Base-by-base conservation (phyloP, 2,888 invertebrate species). In the Colletes collaris region DNA sequence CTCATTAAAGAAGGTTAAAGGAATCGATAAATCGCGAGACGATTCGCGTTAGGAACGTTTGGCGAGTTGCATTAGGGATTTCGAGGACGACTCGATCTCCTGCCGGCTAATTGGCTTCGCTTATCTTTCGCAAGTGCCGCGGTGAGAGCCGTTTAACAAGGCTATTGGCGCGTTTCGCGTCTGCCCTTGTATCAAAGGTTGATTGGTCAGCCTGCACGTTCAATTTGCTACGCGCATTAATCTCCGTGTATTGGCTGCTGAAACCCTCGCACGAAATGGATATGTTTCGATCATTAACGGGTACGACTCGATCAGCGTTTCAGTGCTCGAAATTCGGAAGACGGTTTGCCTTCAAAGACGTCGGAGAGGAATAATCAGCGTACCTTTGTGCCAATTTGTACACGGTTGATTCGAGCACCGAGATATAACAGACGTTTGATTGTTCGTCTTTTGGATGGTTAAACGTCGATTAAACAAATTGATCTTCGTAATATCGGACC, bases 51-150 rank as follows among this genome's bases (percentile, higher is more conserved):
- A 27, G 27, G 27, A 49, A 49, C 49, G 49, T 49, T 49, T 10
- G 49, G 11, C 13, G 49, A 49, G 13, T 49, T 13, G 11, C 27
- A 27, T 13, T 6, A 19, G 16, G 13, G 44, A 44, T 5, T 16
- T 35, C 49, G n/a, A 16, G n/a, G 11, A 56, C 7, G 40, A 37
- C 10, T 8, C 50, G 40, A 59, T 68, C 27, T 27, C 10, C 55
- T 19, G 27, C 40, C 40, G 53, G 11, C 64, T 53, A 53, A 53
- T 65, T 65, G 35, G 67, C 40, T n/a, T 7, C 8, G 8, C 49
- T 49, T n/a, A 40, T 50, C 6, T n/a, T 10, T 8, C 58, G 6
- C 16, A 55, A 11, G 27, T 62, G 4, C 27, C 13, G 37, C 27
- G 16, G 3, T 44, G 53, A 37, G n/a, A 10, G 50, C 3, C 58